Conservation (phyloP, 2,113 vertebrate genomes). For the Chionomys nivalis region DNA sequence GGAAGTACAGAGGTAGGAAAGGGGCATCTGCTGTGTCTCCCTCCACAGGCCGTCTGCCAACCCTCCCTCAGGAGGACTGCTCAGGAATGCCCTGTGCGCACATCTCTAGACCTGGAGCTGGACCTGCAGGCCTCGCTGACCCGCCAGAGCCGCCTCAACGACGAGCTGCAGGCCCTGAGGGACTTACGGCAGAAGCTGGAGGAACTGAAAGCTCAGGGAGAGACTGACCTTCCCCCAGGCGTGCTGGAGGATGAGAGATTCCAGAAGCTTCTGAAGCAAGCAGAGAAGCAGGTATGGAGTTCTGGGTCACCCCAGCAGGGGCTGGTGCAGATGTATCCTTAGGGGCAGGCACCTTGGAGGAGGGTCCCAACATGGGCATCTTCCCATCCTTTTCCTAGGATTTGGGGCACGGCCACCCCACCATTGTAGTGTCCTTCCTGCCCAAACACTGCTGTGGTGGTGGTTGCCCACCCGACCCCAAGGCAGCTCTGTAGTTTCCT, state of each 20-base stretch:
- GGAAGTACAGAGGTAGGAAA: background rate
- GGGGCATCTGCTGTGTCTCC: background rate
- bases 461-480: background rate
- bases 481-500: background rate
- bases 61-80: slow-evolving; percentile 77
- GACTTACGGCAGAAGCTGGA: slow-evolving; percentile 88
- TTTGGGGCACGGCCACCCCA: background rate
- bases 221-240: slow-evolving; percentile 85
- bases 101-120: slow-evolving; percentile 92
- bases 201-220: slow-evolving; percentile 86
- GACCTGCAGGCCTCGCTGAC: slow-evolving; percentile 91
- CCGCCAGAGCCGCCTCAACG: slow-evolving; percentile 88
- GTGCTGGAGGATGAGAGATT: slow-evolving; percentile 89
- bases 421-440: background rate
- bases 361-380: background rate
- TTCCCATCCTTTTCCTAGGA: background rate
- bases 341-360: rapidly evolving
- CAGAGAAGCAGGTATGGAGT: slow-evolving; percentile 88
- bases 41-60: slow-evolving; percentile 85
- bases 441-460: background rate
- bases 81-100: slow-evolving; percentile 82
- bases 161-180: slow-evolving; percentile 88
- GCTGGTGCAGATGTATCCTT: background rate
- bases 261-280: slow-evolving; percentile 89
- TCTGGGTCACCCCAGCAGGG: background rate